Percentiles rank a stretch among this genome's conserved stretches.
These are phyloP conservation scores for Tiaroga cobitis DNA, from an alignment of 2,797 vertebrate genomes.

Conservation along the genomic window DNA sequence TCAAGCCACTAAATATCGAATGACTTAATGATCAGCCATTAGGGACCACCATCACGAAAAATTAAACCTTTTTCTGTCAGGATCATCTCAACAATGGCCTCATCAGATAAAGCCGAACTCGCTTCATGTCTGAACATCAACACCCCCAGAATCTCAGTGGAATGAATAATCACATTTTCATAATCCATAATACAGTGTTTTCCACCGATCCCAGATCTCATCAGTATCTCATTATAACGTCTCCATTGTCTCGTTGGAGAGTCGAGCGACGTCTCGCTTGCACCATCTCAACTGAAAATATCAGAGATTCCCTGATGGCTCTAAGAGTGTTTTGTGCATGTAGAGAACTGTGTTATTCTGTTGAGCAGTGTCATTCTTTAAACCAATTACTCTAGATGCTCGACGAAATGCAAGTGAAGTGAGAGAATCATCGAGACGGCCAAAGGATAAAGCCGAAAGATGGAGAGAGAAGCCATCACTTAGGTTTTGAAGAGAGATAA, in stretches of 20 bases:
- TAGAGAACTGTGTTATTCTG: constrained; percentile 62
- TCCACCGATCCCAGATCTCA: constrained; percentile 48
- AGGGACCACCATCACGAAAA: not conserved
- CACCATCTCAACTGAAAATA: constrained; percentile 47
- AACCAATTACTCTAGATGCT: constrained; percentile 70
- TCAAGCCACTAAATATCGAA: constrained; percentile 18
- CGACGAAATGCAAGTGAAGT: constrained; percentile 41
- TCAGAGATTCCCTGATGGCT: constrained; percentile 46
- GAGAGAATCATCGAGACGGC: constrained; percentile 29
- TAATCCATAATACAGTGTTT: constrained; percentile 50
- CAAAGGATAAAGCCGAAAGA: constrained; percentile 18
- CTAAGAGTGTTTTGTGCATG: constrained; percentile 27
- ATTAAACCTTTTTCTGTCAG: constrained; percentile 14
- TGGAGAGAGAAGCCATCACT: not conserved
- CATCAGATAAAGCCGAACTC: constrained; percentile 28
- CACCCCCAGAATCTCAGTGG: constrained; percentile 44
- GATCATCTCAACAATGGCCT: constrained; percentile 36
- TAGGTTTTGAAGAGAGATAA: constrained; percentile 12
- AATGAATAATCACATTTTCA: constrained; percentile 53
- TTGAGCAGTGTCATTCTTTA: constrained; percentile 68
- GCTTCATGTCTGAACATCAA: constrained; percentile 38
- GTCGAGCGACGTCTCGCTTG: constrained; percentile 40
- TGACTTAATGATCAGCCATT: constrained; percentile 33
- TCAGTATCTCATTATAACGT: constrained; percentile 58
- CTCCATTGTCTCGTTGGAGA: constrained; percentile 57